Evolutionary conservation across 2,888 invertebrate genomes (phyloP).

Genomic region (Yponomeuta malinellus): DNA sequence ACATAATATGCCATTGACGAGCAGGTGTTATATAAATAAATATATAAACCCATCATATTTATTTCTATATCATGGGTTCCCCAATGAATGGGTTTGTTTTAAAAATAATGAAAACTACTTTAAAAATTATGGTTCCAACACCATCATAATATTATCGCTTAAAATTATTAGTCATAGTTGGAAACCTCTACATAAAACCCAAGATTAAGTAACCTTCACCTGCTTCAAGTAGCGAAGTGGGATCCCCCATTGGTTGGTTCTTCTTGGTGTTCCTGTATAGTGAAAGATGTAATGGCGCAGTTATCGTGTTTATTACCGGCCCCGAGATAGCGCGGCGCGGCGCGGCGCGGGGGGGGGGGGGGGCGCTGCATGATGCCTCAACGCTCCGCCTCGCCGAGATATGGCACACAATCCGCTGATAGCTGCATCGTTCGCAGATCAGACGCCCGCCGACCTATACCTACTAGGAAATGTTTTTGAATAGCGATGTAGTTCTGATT

Average conservation of each 20-base stretch:
- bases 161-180: too few relatives aligned
- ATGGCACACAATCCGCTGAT: neutral
- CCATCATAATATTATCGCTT: too few relatives aligned
- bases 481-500: neutral
- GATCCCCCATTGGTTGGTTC: neutral
- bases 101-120: too few relatives aligned
- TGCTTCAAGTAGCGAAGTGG: neutral
- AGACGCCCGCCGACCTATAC: neutral
- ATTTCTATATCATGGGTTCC: too few relatives aligned
- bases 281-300: slow-evolving; percentile 7
- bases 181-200: too few relatives aligned
- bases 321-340: neutral
- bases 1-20: too few relatives aligned
- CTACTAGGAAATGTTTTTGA: neutral
- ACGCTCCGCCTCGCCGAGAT: neutral
- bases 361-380: neutral
- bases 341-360: too few relatives aligned
- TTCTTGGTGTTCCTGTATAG: neutral
- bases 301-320: slow-evolving; percentile 10
- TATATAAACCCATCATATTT: too few relatives aligned
- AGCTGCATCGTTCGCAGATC: neutral
- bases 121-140: too few relatives aligned
- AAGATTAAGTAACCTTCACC: neutral
- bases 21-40: too few relatives aligned
- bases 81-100: too few relatives aligned